A percentile compares a stretch with the other conserved stretches of the same genome.
Conservation (phyloP, 2,113 vertebrate species). For the Trachemys scripta region DNA sequence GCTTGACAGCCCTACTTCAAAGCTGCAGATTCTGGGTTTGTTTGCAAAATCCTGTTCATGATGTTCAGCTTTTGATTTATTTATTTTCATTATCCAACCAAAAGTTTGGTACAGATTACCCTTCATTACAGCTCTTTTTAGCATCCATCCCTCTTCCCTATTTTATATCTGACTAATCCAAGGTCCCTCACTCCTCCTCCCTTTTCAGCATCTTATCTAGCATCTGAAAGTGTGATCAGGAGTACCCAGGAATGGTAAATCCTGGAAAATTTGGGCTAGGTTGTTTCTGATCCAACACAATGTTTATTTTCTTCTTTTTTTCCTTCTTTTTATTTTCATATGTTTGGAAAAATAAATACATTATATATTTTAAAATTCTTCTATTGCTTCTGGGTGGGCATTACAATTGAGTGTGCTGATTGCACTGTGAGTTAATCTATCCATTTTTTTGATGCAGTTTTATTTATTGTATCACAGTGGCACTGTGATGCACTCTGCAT, state of each 20-base stretch:
- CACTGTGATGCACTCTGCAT: not conserved
- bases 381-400: not conserved
- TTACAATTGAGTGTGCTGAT: conserved; percentile 20
- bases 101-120: not conserved
- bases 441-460: not conserved
- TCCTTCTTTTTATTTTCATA: conserved; percentile 46
- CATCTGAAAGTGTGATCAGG: not conserved
- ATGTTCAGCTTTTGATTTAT: not conserved
- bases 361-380: conserved; percentile 27
- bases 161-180: not conserved
- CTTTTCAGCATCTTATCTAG: not conserved
- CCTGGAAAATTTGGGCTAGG: conserved; percentile 45
- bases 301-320: conserved; percentile 59
- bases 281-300: conserved; percentile 58
- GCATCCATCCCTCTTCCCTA: not conserved
- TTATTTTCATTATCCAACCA: not conserved
- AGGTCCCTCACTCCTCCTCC: not conserved
- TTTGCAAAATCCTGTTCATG: not conserved
- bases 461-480: not conserved
- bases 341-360: conserved; percentile 46
- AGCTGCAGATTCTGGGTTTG: not conserved
- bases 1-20: not conserved
- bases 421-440: not conserved
- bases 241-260: not conserved
- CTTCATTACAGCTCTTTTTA: not conserved